Evolutionary conservation across 2,797 vertebrate species (phyloP), one percentile per base, ranked within the genome.

Genomic region (Alca torda): DNA sequence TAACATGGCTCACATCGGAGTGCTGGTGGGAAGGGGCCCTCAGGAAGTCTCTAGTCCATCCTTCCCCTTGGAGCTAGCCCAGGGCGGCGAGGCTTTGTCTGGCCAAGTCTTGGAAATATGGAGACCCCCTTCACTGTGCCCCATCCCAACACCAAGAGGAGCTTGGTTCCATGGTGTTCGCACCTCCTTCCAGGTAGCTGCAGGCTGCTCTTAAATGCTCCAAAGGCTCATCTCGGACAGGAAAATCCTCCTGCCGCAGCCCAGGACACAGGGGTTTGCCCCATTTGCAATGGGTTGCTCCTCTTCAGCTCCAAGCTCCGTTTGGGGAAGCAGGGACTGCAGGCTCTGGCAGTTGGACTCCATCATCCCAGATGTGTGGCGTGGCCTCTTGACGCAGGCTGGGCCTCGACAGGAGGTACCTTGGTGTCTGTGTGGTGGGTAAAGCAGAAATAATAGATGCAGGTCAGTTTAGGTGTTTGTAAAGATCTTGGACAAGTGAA

Each of bases 1-100:
- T 54, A 26, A 16, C 0, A 0, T 5, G 41, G 23, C 41, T 84
- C 48, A 20, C 0, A 0, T 2, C 13, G 68, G 23, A 75, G 31
- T 5, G 48, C 24, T 79, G 46, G 8, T 59, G 53, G 63, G 56
- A 59, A 31, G 11, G 43, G 41, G 10, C 31, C 13, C 33, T 82
- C 50, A 37, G 63, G 54, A 53, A 86, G 10, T 24, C 43, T 33
- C 50, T 11, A 31, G 25, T 51, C 35, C 59, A 39, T 0, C 51
- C 33, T 74, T 48, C 15, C 19, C 21, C 5, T 13, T 0, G 1
- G 54, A 83, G 51, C 41, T 54, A n/a, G 15, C 31, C 33, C n/a
- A 65, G 50, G 63, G 33, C 30, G 41, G 26, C 0, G 0, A 53
- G n/a, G n/a, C 75, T 92, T 63, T 37, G 8, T 37, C 35, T 76